Base-by-base conservation (phyloP, 2,113 vertebrate species). In the Burhinus oedicnemus region DNA sequence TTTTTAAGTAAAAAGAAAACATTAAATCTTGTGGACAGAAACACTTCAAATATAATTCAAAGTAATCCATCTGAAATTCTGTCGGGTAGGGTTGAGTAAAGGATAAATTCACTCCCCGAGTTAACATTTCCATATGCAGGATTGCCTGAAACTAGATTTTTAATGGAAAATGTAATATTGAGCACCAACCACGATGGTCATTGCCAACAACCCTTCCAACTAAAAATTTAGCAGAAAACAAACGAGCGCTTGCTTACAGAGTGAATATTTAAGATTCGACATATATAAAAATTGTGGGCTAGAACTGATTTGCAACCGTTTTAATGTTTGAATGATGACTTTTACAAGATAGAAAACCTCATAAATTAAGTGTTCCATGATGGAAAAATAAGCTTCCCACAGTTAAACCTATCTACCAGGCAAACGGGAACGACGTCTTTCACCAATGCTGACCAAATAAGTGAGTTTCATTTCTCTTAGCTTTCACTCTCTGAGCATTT, bases 261-360 rank as follows among this genome's bases (percentile, higher is more conserved):
- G 4, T 3, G 3, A 79, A 15, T 5, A 72, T 8, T 36, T 34
- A 42, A 82, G 38, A 79, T 36, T 36, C 2, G 2, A 76, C 23
- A 52, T 2, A 36, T 0, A 71, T 0, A 42, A 7, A 83, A 90
- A 64, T 0, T 16, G 9, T 2, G 1, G 52, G 36, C 54, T 4
- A 64, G 14, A 64, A 64, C 18, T 30, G 15, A 55, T 40, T 42
- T 71, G 19, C 36, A 94, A 12, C 8, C 18, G 51, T 40, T 76
- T 83, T 76, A 16, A 18, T 1, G 1, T 34, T 1, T 0, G 57
- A 82, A 61, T 3, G 1, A 32, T 17, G 23, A 81, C 58, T 77
- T 85, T 19, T 44, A 72, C 54, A 44, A 10, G 52, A 30, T 2
- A 76, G 38, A 8, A 81, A 12, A 76, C 11, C 25, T 47, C 47